phyloP scores from a whole-genome alignment of 2,113 vertebrate species.

The Falco punctatus region DNA sequence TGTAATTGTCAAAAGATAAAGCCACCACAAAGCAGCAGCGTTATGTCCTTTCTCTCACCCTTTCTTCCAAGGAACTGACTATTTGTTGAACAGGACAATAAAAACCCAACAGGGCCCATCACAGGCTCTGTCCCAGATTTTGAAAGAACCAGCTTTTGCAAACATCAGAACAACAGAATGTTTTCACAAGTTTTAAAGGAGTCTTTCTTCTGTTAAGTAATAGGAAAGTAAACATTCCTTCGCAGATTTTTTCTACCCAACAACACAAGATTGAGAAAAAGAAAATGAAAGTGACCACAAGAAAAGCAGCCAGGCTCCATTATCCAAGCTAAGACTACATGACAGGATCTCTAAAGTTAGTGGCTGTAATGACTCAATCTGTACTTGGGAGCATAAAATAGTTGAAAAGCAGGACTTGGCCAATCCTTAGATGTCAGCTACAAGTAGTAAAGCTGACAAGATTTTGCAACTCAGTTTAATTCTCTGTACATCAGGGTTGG shows the following conservation, averaged over 20 bases:
- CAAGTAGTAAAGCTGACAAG: background rate
- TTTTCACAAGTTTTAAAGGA: background rate
- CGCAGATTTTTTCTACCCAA: background rate
- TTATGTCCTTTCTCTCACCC: background rate
- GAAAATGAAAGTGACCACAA: constrained; percentile 46
- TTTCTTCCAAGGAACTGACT: background rate
- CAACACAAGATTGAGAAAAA: background rate
- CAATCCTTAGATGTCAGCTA: background rate
- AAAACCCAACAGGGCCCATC: background rate
- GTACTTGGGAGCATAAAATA: background rate
- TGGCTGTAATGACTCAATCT: background rate
- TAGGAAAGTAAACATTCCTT: constrained; percentile 1
- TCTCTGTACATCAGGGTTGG: background rate
- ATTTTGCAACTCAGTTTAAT: background rate
- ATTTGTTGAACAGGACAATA: background rate
- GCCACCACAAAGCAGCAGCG: fast-evolving
- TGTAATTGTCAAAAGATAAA: background rate
- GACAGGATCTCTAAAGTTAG: background rate
- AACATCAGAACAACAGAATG: background rate
- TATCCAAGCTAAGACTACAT: background rate
- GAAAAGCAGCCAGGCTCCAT: background rate
- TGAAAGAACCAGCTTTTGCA: background rate
- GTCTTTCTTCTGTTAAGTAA: background rate
- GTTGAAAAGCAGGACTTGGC: background rate
- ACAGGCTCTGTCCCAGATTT: background rate